Evolutionary conservation across 2,797 vertebrate species (phyloP).

Genomic region (Crypturellus tataupa): DNA sequence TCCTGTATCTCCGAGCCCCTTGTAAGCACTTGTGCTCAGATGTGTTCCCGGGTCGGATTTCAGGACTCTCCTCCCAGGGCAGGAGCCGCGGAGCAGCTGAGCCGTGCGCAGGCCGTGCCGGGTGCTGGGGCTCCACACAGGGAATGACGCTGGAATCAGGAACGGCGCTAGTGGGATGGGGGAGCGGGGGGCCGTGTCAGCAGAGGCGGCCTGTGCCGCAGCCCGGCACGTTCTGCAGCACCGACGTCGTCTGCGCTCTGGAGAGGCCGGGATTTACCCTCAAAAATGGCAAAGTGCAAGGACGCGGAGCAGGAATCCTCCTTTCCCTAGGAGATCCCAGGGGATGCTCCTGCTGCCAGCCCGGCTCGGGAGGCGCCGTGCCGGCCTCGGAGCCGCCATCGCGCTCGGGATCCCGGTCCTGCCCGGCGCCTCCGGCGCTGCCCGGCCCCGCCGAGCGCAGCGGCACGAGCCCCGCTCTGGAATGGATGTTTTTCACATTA

Average conservation of each 20-base stretch:
- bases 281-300: not conserved
- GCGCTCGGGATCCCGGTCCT: not conserved
- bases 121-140: not conserved
- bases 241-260: too few species aligned
- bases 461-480: not conserved
- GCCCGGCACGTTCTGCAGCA: not conserved
- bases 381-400: not conserved
- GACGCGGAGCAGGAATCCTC: not conserved
- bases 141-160: not conserved
- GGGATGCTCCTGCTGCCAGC: not conserved
- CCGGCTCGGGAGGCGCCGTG: not conserved
- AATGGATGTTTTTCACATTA: slow-evolving; percentile 71
- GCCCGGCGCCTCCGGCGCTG: not conserved
- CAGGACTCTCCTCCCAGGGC: slow-evolving; percentile 17
- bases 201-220: not conserved
- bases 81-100: slow-evolving; percentile 7
- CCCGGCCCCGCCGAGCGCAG: not conserved
- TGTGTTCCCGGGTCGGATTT: slow-evolving; percentile 65
- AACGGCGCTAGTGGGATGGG: accelerated
- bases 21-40: slow-evolving; percentile 67
- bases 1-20: slow-evolving; percentile 61
- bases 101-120: slow-evolving; percentile 8
- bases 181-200: not conserved
- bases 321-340: not conserved
- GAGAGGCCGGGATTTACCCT: not conserved